Conservation (phyloP, 1,140 invertebrate genomes). For the Dendrolimus kikuchii region DNA sequence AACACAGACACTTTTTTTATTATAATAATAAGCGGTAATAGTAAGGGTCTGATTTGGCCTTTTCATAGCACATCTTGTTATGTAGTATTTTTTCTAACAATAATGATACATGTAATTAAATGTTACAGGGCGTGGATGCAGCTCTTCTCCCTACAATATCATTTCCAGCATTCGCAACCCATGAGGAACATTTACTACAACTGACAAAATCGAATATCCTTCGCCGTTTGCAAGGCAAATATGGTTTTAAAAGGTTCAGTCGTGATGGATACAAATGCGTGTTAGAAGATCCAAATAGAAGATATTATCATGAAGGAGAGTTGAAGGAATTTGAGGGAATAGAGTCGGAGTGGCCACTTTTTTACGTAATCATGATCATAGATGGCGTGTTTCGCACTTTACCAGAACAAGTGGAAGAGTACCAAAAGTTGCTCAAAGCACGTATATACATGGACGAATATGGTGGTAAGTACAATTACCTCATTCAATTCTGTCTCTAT, state of each 20-base stretch:
- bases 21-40: no score
- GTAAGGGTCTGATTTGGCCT: no score
- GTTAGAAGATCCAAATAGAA: constrained; percentile 85
- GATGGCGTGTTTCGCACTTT: constrained; percentile 93
- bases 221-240: constrained; percentile 87
- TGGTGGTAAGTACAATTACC: constrained; percentile 76
- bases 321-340: constrained; percentile 95
- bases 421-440: constrained; percentile 87
- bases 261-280: constrained; percentile 95
- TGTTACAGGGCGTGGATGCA: constrained; percentile 86
- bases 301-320: constrained; percentile 79
- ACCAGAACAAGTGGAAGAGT: constrained; percentile 94
- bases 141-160: constrained; percentile 93
- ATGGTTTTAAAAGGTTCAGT: constrained; percentile 96
- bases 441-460: constrained; percentile 83
- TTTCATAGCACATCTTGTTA: no score
- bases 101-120: no score
- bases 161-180: constrained; percentile 98
- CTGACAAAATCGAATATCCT: constrained; percentile 93
- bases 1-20: no score
- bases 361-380: constrained; percentile 96
- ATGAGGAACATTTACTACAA: constrained; percentile 90
- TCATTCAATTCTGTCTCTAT: not conserved
- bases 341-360: constrained; percentile 98
- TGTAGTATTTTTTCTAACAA: no score